phyloP scores from a whole-genome alignment of 2,888 invertebrate genomes.

The Cabera pusaria region DNA sequence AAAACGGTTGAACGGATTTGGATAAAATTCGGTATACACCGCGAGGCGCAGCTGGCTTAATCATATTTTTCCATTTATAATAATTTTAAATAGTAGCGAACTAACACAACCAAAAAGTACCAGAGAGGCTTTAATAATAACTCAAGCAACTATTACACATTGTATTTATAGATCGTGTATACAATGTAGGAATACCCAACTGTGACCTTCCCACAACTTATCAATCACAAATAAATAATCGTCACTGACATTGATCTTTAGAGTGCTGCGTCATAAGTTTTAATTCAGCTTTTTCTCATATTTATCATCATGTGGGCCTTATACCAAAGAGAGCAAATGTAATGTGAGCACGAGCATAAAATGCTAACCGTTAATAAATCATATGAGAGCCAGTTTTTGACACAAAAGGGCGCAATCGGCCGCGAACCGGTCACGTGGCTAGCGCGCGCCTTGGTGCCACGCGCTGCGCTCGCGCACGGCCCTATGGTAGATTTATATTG shows the following conservation, averaged over 20 bases:
- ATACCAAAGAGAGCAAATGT: constrained; percentile 25
- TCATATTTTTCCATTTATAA: too few species aligned
- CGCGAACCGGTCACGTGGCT: constrained; percentile 73
- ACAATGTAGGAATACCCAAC: too few species aligned
- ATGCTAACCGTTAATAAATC: constrained; percentile 41
- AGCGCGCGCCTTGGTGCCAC: constrained; percentile 69
- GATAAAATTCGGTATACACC: too few species aligned
- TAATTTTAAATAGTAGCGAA: too few species aligned
- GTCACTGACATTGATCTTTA: constrained; percentile 5
- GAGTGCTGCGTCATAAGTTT: constrained; percentile 22
- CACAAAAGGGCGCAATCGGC: constrained; percentile 70
- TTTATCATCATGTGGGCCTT: constrained; percentile 4
- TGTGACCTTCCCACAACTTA: too few species aligned
- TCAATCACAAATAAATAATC: too few species aligned
- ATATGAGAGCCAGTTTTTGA: constrained; percentile 45
- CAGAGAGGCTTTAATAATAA: too few species aligned
- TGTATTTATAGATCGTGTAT: too few species aligned
- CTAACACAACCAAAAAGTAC: too few species aligned
- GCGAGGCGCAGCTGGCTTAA: too few species aligned
- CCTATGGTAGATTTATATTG: constrained; percentile 28
- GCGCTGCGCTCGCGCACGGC: constrained; percentile 58
- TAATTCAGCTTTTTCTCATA: constrained; percentile 15
- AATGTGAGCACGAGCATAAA: constrained; percentile 29
- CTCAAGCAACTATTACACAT: too few species aligned
- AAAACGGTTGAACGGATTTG: too few species aligned